Conservation (phyloP, 2,888 invertebrate species). For the Onchidella celtica region DNA sequence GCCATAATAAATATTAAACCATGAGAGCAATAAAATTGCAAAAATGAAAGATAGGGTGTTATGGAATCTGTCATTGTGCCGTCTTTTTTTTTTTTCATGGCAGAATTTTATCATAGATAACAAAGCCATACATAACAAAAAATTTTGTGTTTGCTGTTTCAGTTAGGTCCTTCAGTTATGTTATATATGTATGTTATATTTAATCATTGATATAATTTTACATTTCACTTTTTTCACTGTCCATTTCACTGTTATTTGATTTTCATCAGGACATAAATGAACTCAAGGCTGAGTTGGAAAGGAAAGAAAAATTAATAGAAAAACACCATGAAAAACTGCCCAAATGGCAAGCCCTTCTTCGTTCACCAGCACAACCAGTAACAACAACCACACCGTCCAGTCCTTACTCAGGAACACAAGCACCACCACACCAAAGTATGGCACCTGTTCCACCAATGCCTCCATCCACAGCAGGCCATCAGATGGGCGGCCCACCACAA, state of each 20-base stretch:
- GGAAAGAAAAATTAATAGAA: slow-evolving; percentile 94
- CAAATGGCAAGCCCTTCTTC: slow-evolving; percentile 92
- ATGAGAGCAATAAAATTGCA: too few relatives aligned
- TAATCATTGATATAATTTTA: not conserved
- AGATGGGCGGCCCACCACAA: slow-evolving; percentile 69
- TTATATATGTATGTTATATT: too few relatives aligned
- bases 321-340: slow-evolving; percentile 94
- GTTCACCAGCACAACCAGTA: slow-evolving; percentile 52
- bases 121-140: too few relatives aligned
- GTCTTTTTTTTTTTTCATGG: too few relatives aligned
- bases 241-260: too few relatives aligned
- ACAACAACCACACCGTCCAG: slow-evolving; percentile 48
- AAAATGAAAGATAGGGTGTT: too few relatives aligned
- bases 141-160: too few relatives aligned
- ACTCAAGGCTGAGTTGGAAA: slow-evolving; percentile 89
- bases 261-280: slow-evolving; percentile 93
- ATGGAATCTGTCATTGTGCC: too few relatives aligned
- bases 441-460: slow-evolving; percentile 56
- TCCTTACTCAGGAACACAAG: slow-evolving; percentile 45
- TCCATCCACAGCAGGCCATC: slow-evolving; percentile 55
- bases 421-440: slow-evolving; percentile 42
- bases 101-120: too few relatives aligned
- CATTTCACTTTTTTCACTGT: too few relatives aligned
- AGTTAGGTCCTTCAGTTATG: too few relatives aligned
- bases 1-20: too few relatives aligned